Conservation (phyloP, 2,113 vertebrate species). For the Catagonus wagneri region DNA sequence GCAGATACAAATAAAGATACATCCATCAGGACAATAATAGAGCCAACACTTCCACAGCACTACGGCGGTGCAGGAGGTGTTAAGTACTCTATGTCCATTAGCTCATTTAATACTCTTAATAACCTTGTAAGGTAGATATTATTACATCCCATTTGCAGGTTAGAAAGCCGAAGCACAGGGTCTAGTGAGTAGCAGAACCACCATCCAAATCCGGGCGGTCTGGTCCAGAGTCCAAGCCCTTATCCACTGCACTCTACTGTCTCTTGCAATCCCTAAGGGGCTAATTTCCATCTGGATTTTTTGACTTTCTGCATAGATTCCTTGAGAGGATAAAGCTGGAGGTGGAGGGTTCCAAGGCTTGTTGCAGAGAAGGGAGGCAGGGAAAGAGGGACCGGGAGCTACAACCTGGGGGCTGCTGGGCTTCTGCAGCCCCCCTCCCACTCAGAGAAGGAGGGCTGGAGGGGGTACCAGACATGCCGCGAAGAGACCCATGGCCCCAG, state of each 20-base stretch:
- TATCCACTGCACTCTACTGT: fast-evolving
- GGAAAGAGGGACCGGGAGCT: not conserved
- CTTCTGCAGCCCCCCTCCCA: too few species aligned
- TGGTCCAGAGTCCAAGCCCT: not conserved
- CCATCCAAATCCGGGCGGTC: not conserved
- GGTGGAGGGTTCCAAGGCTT: not conserved
- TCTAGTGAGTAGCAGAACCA: not conserved
- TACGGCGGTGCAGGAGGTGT: fast-evolving
- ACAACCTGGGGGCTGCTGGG: fast-evolving
- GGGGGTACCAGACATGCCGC: fast-evolving
- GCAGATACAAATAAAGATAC: not conserved
- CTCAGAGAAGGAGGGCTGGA: not conserved
- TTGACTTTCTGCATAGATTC: not conserved
- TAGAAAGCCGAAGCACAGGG: not conserved
- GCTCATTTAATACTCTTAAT: not conserved
- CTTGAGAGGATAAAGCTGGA: not conserved
- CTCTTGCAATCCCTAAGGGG: not conserved
- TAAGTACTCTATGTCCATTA: not conserved
- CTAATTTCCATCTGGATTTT: not conserved
- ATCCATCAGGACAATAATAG: not conserved
- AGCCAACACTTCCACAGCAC: not conserved
- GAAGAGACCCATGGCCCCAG: not conserved
- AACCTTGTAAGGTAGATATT: not conserved
- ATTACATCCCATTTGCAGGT: not conserved
- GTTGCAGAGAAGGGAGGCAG: not conserved